phyloP scores from a whole-genome alignment of 2,888 invertebrate species.

The Limnephilus auricula region DNA sequence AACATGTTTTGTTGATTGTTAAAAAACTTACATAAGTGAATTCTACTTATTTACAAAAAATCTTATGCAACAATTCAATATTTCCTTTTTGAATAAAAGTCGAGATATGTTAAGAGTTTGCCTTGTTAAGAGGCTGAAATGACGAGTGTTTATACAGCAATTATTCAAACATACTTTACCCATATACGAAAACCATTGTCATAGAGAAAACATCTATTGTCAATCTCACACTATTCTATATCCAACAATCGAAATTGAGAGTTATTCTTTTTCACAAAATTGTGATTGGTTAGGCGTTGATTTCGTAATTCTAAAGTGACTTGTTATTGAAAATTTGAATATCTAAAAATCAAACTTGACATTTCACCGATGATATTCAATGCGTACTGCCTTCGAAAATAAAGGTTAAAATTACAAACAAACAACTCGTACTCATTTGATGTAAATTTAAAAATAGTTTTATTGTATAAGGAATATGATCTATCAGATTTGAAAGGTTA shows the following conservation, averaged over 20 bases:
- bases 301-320: not conserved
- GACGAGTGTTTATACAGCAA: not conserved
- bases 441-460: not conserved
- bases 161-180: not conserved
- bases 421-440: not conserved
- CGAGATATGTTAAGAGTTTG: not conserved
- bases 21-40: no score
- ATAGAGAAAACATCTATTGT: not conserved
- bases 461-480: not conserved
- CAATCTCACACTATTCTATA: not conserved
- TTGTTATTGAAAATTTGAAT: not conserved
- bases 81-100: not conserved
- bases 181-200: not conserved
- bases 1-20: no score
- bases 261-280: not conserved
- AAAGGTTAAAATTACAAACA: not conserved
- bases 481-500: not conserved
- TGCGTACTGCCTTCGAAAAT: not conserved
- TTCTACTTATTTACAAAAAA: not conserved
- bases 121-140: not conserved
- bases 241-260: not conserved
- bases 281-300: not conserved
- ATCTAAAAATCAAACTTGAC: not conserved
- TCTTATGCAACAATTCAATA: not conserved
- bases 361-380: not conserved